Evolutionary conservation across 2,797 vertebrate genomes (phyloP), one percentile per base, ranked within the genome.

Genomic region (Amazona ochrocephala): DNA sequence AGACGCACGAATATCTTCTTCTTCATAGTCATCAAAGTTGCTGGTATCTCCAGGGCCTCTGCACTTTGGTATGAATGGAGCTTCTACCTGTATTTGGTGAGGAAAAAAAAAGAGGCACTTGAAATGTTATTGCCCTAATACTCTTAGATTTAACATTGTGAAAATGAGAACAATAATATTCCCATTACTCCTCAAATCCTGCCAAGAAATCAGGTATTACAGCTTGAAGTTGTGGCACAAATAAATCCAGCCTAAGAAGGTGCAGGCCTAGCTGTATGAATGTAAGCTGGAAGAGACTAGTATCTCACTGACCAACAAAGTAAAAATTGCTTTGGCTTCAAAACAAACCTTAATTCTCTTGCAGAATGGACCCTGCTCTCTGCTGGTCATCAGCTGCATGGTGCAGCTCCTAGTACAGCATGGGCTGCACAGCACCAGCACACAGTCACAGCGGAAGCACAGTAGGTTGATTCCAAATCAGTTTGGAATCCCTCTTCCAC

Each of bases 21-120:
- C 99, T 97, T 99, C 99, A 82, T 99, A 99, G 96, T 99, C 99
- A 65, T 99, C 99, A 72, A 99, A 99, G 98, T 99, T 99, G 98
- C 99, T 99, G 67, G 99, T 99, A 98, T 99, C 99, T 96, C 99
- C 99, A 87, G 99, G 99, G 95, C 99, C 99, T 99, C 99, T 99
- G 98, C 99, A 99, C 98, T 99, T 99, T 97, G 99, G 99, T 98
- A 99, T 98, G 98, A 99, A 99, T 18, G 99, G 99, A 86, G 99
- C 99, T 98, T 99, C 99, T 67, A 99, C 98, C 99, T 99, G 73
- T 39, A 86, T 68, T 89, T 70, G 39, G 41, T 41, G 17, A 7
- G 16, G 42, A 8, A 41, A 23, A 61, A 24, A 34, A 34, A 60
- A 24, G n/a, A 60, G 34, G 8, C 23, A 88, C 6, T 7, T 39